phyloP scores from a whole-genome alignment of 2,113 vertebrate genomes.

The Dipodomys spectabilis region DNA sequence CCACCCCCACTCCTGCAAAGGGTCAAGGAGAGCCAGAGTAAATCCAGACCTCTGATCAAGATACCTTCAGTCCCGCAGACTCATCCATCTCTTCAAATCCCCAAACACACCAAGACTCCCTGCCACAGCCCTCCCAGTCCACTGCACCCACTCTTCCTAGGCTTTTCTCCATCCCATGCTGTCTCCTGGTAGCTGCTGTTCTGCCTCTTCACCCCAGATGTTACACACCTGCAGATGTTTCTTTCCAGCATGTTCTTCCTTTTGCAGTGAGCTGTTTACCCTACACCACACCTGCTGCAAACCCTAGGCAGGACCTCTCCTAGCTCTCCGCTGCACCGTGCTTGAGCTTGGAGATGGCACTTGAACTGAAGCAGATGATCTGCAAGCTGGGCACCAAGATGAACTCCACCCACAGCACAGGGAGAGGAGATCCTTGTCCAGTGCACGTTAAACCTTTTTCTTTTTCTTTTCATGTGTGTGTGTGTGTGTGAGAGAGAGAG shows the following conservation, averaged over 20 bases:
- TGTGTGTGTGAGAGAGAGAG: no score
- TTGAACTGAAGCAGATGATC: not conserved
- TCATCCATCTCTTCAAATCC: not conserved
- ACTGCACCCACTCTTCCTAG: no score
- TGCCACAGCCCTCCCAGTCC: not conserved
- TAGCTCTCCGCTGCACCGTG: not conserved
- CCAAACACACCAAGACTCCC: no score
- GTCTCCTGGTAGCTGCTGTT: not conserved
- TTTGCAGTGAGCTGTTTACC: not conserved
- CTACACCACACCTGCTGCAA: not conserved
- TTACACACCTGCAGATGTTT: not conserved
- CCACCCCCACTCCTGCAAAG: no score
- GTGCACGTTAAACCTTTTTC: not conserved
- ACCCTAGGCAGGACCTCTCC: not conserved
- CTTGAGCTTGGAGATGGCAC: not conserved
- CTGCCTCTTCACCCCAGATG: rapidly evolving
- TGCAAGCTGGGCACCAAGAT: not conserved
- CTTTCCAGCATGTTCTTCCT: no score
- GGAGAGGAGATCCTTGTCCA: no score
- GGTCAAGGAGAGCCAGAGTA: not conserved
- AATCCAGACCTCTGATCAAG: not conserved
- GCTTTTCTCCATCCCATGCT: no score
- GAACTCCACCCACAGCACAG: not conserved
- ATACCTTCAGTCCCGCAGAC: not conserved
- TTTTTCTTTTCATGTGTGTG: no score